Evolutionary conservation across 2,113 vertebrate genomes (phyloP).

Genomic region (Myanophis thanlyinensis): DNA sequence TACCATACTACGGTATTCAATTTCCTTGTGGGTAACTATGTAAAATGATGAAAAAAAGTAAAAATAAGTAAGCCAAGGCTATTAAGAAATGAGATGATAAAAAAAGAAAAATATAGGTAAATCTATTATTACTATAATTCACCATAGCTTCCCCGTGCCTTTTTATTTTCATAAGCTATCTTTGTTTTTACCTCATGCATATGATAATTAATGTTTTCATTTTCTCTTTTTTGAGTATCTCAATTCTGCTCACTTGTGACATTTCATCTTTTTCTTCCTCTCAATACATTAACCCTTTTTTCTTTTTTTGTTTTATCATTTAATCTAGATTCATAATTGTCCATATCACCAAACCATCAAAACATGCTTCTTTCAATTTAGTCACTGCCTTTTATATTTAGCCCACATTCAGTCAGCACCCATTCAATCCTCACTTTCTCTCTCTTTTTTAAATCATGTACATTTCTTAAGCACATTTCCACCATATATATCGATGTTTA

Average conservation of each 20-base stretch:
- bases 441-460: not conserved
- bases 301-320: not conserved
- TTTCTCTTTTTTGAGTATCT: not conserved
- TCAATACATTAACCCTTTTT: not conserved
- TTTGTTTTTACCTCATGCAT: too few relatives aligned
- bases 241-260: not conserved
- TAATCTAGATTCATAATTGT: not conserved
- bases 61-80: too few relatives aligned
- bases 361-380: not conserved
- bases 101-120: too few relatives aligned
- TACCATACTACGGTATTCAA: not conserved
- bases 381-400: not conserved
- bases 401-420: not conserved
- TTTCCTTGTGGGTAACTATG: not conserved
- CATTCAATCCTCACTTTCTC: not conserved
- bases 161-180: too few relatives aligned
- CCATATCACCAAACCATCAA: not conserved
- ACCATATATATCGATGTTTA: too few relatives aligned
- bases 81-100: too few relatives aligned
- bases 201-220: too few relatives aligned
- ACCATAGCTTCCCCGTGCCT: too few relatives aligned
- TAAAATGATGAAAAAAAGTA: too few relatives aligned
- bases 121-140: too few relatives aligned
- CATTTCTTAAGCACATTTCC: not conserved
- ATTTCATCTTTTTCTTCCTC: not conserved